phyloP scores from a whole-genome alignment of 2,888 invertebrate genomes.

The Iselma pallidipennis region DNA sequence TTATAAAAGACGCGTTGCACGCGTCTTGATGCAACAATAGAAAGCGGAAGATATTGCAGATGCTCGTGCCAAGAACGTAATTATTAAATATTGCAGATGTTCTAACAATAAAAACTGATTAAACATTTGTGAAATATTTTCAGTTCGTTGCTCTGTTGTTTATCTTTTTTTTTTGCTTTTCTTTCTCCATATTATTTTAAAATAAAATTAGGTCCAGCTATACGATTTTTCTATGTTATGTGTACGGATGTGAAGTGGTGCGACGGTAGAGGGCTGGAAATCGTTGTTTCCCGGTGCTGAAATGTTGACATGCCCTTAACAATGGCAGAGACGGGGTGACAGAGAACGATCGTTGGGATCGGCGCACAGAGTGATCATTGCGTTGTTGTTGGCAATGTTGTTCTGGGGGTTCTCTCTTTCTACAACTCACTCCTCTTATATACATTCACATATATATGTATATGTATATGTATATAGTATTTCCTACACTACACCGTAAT shows the following conservation, averaged over 20 bases:
- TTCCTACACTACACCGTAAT: slow-evolving; percentile 35
- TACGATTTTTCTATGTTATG: neutral
- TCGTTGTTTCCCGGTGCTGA: slow-evolving; percentile 28
- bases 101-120: neutral
- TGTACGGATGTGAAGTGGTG: slow-evolving; percentile 6
- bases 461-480: neutral
- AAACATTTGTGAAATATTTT: slow-evolving; percentile 8
- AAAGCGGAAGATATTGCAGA: slow-evolving; percentile 39
- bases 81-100: slow-evolving; percentile 1
- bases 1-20: slow-evolving; percentile 21
- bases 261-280: slow-evolving; percentile 19
- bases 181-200: neutral
- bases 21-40: slow-evolving; percentile 26
- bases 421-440: neutral
- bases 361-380: slow-evolving; percentile 22
- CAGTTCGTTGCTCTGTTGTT: neutral
- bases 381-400: slow-evolving; percentile 17
- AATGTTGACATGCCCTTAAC: slow-evolving; percentile 31
- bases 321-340: slow-evolving; percentile 34
- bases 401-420: slow-evolving; percentile 7
- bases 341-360: slow-evolving; percentile 25
- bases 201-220: neutral
- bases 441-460: neutral
- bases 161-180: neutral
- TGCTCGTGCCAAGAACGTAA: slow-evolving; percentile 23